These are phyloP conservation scores for Rhodinocichla rosea DNA, from an alignment of 2,113 vertebrate genomes.

Conservation along the genomic window DNA sequence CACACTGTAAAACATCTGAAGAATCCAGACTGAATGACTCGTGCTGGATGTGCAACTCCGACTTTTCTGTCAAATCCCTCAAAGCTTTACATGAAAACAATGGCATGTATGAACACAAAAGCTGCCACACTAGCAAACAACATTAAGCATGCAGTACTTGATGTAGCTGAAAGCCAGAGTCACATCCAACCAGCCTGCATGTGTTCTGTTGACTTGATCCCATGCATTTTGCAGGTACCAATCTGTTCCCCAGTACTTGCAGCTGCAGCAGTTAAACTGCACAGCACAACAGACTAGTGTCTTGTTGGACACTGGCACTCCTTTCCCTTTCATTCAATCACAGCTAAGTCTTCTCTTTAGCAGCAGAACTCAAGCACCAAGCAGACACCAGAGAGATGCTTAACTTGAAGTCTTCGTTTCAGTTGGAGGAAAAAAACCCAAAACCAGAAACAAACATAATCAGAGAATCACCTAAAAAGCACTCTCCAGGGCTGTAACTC, in stretches of 20 bases:
- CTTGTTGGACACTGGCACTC: neutral
- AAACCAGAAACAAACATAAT: neutral
- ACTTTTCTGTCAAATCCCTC: neutral
- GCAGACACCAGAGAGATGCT: neutral
- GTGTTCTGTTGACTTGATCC: neutral
- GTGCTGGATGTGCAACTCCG: neutral
- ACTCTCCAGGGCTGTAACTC: neutral
- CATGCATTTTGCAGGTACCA: neutral
- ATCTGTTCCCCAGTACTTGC: neutral
- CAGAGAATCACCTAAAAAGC: neutral
- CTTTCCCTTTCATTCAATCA: fast-evolving
- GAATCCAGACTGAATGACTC: neutral
- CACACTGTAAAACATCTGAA: neutral
- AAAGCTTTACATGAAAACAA: neutral
- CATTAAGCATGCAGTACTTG: neutral
- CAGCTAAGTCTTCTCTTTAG: neutral
- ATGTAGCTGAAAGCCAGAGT: neutral
- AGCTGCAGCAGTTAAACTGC: neutral
- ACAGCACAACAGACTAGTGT: neutral
- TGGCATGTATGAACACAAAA: neutral
- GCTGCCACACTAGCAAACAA: neutral
- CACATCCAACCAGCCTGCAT: neutral
- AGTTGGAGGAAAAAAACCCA: neutral
- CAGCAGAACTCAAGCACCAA: neutral
- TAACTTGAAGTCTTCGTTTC: neutral